Conservation (phyloP, 2,797 vertebrate species). For the Tauraco hartlaubi region DNA sequence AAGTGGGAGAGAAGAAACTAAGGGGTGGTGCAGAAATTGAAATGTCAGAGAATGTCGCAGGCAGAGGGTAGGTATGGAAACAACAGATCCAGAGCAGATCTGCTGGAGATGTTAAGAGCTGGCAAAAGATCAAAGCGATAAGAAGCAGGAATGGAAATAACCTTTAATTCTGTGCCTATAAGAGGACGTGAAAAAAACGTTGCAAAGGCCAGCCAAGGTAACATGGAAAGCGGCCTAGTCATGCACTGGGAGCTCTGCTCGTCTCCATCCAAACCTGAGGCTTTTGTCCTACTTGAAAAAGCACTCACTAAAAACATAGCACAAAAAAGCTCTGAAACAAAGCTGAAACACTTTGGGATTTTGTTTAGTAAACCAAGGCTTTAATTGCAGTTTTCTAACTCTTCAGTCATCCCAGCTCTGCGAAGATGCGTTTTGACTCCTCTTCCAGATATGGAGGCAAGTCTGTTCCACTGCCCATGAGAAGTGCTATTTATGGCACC, state of each 20-base stretch:
- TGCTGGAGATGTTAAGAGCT: slow-evolving; percentile 65
- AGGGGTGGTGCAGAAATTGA: background rate
- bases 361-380: background rate
- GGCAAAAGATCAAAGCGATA: slow-evolving; percentile 67
- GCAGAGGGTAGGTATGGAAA: slow-evolving; percentile 57
- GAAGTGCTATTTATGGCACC: background rate
- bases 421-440: background rate
- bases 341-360: background rate
- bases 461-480: accelerated
- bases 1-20: background rate
- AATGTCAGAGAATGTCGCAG: slow-evolving; percentile 63
- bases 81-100: slow-evolving; percentile 70
- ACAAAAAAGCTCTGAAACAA: background rate
- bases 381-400: background rate
- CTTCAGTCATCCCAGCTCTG: background rate
- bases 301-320: background rate
- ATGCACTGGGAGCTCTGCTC: slow-evolving; percentile 14
- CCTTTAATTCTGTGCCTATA: slow-evolving; percentile 63
- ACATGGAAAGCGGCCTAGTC: slow-evolving; percentile 53
- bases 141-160: slow-evolving; percentile 63
- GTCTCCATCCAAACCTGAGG: background rate
- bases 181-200: slow-evolving; percentile 35
- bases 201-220: slow-evolving; percentile 74
- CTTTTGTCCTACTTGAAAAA: slow-evolving; percentile 24
- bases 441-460: background rate